Evolutionary conservation across 2,113 vertebrate species (phyloP).

Genomic region (Malurus melanocephalus): DNA sequence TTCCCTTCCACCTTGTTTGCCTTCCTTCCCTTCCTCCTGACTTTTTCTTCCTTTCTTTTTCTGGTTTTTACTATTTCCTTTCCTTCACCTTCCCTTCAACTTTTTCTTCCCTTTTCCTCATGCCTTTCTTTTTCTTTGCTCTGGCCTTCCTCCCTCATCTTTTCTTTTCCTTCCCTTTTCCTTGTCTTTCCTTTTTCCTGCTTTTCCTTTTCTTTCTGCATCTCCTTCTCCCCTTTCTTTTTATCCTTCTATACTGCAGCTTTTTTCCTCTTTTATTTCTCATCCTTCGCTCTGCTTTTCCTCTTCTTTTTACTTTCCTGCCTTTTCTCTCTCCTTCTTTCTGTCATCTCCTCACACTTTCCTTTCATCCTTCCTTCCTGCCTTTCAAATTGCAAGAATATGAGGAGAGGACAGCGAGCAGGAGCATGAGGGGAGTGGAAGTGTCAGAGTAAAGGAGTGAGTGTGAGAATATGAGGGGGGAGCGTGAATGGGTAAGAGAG

Average conservation of each 20-base stretch:
- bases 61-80: background rate
- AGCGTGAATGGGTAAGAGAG: accelerated
- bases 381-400: background rate
- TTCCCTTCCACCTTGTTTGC: background rate
- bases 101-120: background rate
- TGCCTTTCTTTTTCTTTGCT: background rate
- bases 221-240: background rate
- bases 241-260: background rate
- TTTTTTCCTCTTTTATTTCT: background rate
- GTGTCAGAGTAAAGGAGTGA: background rate
- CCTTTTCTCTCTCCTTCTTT: background rate
- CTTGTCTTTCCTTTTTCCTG: background rate
- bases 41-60: background rate
- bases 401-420: background rate
- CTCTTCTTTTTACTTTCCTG: background rate
- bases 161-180: background rate
- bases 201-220: background rate
- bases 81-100: background rate
- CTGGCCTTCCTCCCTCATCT: too few species aligned
- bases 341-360: background rate
- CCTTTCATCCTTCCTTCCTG: background rate
- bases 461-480: background rate
- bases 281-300: background rate
- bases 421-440: background rate
- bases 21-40: background rate